Percentiles rank a stretch among this genome's conserved stretches.
phyloP scores from a whole-genome alignment of 1,140 invertebrate genomes.

The Bombus terrestris region DNA sequence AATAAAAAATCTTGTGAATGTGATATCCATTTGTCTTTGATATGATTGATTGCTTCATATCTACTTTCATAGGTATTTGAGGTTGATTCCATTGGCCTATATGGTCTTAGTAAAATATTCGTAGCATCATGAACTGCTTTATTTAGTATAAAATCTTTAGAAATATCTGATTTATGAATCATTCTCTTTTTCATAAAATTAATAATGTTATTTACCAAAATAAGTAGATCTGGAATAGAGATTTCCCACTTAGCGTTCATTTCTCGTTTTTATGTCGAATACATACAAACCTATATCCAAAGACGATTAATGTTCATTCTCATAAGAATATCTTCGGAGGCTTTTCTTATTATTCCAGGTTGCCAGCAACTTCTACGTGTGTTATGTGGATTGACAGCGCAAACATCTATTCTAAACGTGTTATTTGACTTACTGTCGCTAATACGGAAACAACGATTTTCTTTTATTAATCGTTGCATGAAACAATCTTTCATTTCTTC shows the following conservation, averaged over 20 bases:
- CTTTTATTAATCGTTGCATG: slow-evolving; percentile 58
- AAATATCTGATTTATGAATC: slow-evolving; percentile 34
- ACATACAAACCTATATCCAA: slow-evolving; percentile 12
- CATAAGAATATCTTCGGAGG: slow-evolving; percentile 61
- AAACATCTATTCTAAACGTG: slow-evolving; percentile 34
- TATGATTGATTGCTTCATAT: not conserved
- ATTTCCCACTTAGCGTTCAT: not conserved
- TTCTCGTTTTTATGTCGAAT: not conserved
- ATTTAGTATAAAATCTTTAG: slow-evolving; percentile 53
- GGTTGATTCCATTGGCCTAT: not conserved
- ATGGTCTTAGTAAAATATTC: slow-evolving; percentile 50
- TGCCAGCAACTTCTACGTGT: slow-evolving; percentile 43
- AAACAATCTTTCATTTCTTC: slow-evolving; percentile 47
- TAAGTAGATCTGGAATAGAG: slow-evolving; percentile 5
- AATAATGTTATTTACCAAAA: slow-evolving; percentile 37
- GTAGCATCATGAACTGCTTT: slow-evolving; percentile 56
- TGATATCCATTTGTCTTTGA: slow-evolving; percentile 16
- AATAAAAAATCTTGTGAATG: slow-evolving; percentile 53
- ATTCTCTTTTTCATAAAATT: slow-evolving; percentile 34
- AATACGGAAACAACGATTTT: slow-evolving; percentile 57
- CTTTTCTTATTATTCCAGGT: slow-evolving; percentile 52
- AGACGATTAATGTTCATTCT: slow-evolving; percentile 59
- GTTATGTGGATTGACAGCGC: slow-evolving; percentile 33
- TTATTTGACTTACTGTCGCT: slow-evolving; percentile 23
- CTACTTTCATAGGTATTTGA: not conserved